Percentiles rank a stretch among this genome's conserved stretches.
Evolutionary conservation across 2,797 vertebrate species (phyloP).

Genomic region (Spinus olivaceus): DNA sequence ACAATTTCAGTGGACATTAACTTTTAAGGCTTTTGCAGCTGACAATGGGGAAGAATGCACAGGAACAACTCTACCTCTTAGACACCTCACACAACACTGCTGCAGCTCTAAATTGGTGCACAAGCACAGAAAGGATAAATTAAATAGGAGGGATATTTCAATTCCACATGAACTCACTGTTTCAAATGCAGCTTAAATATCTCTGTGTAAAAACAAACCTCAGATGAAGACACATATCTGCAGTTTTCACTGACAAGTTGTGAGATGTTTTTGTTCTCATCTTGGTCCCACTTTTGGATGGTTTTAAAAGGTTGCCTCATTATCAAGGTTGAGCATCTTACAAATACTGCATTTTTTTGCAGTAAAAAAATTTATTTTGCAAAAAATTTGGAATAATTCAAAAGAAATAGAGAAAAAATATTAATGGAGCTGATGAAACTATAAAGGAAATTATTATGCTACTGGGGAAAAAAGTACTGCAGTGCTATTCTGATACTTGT

Average conservation of each 20-base stretch:
- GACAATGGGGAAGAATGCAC: background rate
- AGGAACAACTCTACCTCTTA: background rate
- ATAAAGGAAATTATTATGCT: background rate
- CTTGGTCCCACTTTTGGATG: background rate
- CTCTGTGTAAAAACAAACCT: background rate
- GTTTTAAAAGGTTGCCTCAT: background rate
- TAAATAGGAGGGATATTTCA: background rate
- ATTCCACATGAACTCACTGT: background rate
- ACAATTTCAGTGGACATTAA: slow-evolving; percentile 19
- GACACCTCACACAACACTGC: background rate
- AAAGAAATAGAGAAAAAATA: background rate
- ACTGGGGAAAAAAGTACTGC: background rate
- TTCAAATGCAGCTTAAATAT: background rate
- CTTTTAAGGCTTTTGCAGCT: slow-evolving; percentile 5
- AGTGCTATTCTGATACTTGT: background rate
- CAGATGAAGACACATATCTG: background rate
- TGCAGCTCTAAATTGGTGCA: background rate
- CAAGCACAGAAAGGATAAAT: background rate
- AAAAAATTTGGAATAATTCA: background rate
- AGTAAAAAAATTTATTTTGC: background rate
- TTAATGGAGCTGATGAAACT: background rate
- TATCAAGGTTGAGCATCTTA: background rate
- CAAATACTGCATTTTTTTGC: background rate
- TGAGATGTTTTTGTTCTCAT: background rate
- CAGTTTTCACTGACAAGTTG: background rate